Base-by-base conservation (phyloP, 2,113 vertebrate genomes). In the Eidolon helvum region DNA sequence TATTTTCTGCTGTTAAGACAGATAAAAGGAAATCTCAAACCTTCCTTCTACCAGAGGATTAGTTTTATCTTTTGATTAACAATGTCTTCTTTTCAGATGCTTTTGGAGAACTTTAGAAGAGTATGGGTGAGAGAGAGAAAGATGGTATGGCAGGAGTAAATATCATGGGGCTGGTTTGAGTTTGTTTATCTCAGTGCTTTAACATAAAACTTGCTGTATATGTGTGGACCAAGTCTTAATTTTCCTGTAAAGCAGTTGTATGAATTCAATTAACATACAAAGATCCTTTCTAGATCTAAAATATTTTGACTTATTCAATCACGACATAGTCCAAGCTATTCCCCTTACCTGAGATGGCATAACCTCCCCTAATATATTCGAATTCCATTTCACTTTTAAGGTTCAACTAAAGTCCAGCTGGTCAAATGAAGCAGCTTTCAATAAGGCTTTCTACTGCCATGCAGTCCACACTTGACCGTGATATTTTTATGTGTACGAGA, bases 11-110 rank as follows among this genome's bases (percentile, higher is more conserved):
- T 89, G 43, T 83, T 93, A 79, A n/a, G 80, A 95, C 35, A 98
- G 69, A 94, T 91, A 88, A 91, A 89, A 92, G 68, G 90, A 96
- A 94, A 93, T 35, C 10, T 48, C n/a, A 96, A 84, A 71, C 61
- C 90, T 94, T 95, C 78, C 66, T 93, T 91, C 26, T 61, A 61
- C 45, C 61, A 91, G 43, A 92, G 65, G 48, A 87, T 72, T 94
- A 57, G 33, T 82, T 88, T 82, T 83, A 77, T 75, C 21, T 86
- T 94, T 88, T 78, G n/a, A 93, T 94, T 68, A 96, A 91, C 68
- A 68, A 82, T 63, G 9, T n/a, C 71, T 72, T 93, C 78, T 79
- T 93, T 97, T 96, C 83, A 91, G 40, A 90, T 68, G 61, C 40
- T 91, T 91, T 86, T 96, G 26, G 78, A 89, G 66, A 95, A 72